Evolutionary conservation across 2,113 vertebrate genomes (phyloP).

Genomic region (Trematomus loennbergii): DNA sequence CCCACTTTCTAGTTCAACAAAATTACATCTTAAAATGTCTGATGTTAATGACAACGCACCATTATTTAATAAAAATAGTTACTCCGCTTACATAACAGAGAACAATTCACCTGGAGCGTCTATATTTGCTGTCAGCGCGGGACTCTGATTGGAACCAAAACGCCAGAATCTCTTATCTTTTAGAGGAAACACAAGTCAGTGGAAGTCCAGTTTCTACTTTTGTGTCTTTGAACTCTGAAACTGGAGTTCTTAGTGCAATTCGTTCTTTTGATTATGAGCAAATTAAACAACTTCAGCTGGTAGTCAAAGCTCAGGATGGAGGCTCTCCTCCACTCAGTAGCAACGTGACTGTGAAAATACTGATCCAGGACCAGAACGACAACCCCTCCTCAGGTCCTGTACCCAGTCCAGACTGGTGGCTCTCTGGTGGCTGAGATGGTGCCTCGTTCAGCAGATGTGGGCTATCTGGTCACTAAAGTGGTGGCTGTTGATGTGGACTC

Average conservation of each 20-base stretch:
- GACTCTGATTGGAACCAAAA: slow-evolving; percentile 64
- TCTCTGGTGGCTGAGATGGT: slow-evolving; percentile 14
- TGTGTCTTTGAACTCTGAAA: slow-evolving; percentile 74
- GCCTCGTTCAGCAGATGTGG: slow-evolving; percentile 27
- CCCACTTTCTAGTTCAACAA: too few relatives aligned
- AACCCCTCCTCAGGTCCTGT: slow-evolving; percentile 64
- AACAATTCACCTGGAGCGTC: too few relatives aligned
- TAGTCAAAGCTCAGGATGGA: slow-evolving; percentile 76
- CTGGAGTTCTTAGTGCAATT: slow-evolving; percentile 65
- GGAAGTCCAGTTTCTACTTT: slow-evolving; percentile 42
- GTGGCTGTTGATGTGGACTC: slow-evolving; percentile 10
- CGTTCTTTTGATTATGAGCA: slow-evolving; percentile 79
- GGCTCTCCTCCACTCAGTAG: slow-evolving; percentile 76
- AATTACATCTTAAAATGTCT: too few relatives aligned
- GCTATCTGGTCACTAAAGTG: slow-evolving; percentile 13
- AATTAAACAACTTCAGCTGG: slow-evolving; percentile 60
- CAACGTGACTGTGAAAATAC: slow-evolving; percentile 62
- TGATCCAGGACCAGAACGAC: slow-evolving; percentile 75
- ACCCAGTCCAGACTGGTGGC: slow-evolving; percentile 21
- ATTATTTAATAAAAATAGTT: too few relatives aligned
- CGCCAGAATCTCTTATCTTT: slow-evolving; percentile 54
- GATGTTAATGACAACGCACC: too few relatives aligned
- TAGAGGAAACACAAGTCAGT: slow-evolving; percentile 56
- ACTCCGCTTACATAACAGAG: too few relatives aligned
- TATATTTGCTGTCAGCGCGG: slow-evolving; percentile 16